Conservation (phyloP, 2,113 vertebrate genomes). For the Ageneiosus marmoratus region DNA sequence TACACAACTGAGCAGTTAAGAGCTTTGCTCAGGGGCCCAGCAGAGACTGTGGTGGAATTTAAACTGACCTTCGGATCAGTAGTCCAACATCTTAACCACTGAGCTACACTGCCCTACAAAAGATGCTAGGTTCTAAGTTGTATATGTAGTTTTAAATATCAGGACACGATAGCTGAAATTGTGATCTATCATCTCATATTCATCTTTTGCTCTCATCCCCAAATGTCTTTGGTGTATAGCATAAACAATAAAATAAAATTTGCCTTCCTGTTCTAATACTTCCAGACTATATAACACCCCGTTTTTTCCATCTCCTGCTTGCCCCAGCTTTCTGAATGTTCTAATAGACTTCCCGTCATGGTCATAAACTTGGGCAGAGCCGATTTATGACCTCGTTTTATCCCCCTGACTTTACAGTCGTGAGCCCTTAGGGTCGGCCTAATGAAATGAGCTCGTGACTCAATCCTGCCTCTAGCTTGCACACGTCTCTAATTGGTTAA, state of each 20-base stretch:
- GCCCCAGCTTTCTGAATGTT: conserved; percentile 65
- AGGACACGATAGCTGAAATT: background rate
- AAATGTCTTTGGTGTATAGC: background rate
- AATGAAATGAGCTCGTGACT: conserved; percentile 69
- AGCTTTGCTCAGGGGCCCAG: too few species aligned
- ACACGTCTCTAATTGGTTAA: conserved; percentile 65
- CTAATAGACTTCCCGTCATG: conserved; percentile 74
- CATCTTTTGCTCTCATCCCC: background rate
- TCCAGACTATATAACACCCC: background rate
- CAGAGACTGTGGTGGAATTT: too few species aligned
- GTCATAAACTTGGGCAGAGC: conserved; percentile 63
- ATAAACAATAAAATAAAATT: background rate
- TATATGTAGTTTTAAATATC: background rate
- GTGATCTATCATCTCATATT: background rate
- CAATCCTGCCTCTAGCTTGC: conserved; percentile 55
- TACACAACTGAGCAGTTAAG: too few species aligned
- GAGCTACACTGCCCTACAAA: too few species aligned
- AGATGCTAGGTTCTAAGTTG: background rate
- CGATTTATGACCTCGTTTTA: conserved; percentile 77
- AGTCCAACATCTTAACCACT: too few species aligned
- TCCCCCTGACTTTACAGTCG: conserved; percentile 59
- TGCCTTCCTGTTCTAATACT: background rate
- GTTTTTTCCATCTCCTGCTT: conserved; percentile 45
- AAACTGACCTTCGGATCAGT: too few species aligned
- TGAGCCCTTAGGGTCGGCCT: conserved; percentile 58